Evolutionary conservation across 2,113 vertebrate species (phyloP).

Genomic region (Mustelus asterias): DNA sequence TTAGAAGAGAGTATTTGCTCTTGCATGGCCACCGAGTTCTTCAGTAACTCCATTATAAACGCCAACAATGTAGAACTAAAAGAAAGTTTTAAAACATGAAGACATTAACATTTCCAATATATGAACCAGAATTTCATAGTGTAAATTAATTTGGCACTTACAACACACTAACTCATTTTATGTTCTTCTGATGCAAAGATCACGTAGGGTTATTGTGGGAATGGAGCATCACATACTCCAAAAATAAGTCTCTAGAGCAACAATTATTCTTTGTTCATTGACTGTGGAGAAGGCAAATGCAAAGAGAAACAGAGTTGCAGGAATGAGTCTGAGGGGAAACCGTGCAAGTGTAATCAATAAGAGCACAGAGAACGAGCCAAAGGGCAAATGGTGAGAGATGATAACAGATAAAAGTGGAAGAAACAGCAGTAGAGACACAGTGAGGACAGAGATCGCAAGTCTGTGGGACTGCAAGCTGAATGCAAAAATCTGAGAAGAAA

Average conservation of each 20-base stretch:
- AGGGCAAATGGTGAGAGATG: no score
- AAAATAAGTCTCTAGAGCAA: not conserved
- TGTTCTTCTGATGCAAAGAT: not conserved
- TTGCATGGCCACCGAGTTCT: conserved; percentile 96
- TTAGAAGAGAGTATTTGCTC: conserved; percentile 95
- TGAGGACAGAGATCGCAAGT: no score
- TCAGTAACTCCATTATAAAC: conserved; percentile 95
- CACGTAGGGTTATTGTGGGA: not conserved
- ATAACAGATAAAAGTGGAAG: no score
- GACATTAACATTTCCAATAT: not conserved
- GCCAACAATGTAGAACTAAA: conserved; percentile 86
- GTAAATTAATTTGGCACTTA: not conserved
- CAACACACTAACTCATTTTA: not conserved
- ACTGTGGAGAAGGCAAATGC: no score
- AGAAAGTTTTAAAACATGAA: conserved; percentile 10
- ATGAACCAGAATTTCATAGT: not conserved
- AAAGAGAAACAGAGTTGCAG: not conserved
- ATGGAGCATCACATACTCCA: not conserved
- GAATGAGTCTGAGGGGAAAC: not conserved
- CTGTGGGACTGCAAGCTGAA: not conserved
- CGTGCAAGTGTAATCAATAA: not conserved
- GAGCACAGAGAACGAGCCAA: no score
- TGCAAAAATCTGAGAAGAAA: not conserved
- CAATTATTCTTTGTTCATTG: not conserved
- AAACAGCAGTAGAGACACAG: not conserved